Percentiles rank a stretch among this genome's conserved stretches.
Evolutionary conservation across 2,797 vertebrate genomes (phyloP).

Genomic region (Sebastes reedi): DNA sequence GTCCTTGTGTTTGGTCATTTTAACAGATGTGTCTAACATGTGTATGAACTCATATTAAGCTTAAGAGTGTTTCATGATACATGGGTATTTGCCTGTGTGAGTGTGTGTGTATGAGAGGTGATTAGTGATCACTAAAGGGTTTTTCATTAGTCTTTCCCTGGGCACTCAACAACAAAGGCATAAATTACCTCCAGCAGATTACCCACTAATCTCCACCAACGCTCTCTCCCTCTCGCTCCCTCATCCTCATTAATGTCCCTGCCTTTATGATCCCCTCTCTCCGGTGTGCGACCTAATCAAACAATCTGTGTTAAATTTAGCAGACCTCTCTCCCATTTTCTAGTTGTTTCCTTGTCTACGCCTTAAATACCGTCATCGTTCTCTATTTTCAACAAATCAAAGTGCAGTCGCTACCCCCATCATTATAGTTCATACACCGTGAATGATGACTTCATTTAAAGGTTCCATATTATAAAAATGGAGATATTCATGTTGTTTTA

Average conservation of each 20-base stretch:
- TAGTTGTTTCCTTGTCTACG: constrained; percentile 5
- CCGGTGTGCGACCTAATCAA: constrained; percentile 57
- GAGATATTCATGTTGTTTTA: too few relatives aligned
- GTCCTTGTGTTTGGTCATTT: not conserved
- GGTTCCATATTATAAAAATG: too few relatives aligned
- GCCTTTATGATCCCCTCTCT: constrained; percentile 66
- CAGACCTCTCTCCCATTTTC: constrained; percentile 23
- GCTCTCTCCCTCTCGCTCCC: constrained; percentile 24
- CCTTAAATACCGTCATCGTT: constrained; percentile 17
- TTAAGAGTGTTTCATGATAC: constrained; percentile 26
- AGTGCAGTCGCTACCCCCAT: not conserved
- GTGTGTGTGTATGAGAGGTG: constrained; percentile 53
- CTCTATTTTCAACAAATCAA: not conserved
- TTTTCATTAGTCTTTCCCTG: constrained; percentile 82
- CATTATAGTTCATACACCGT: not conserved
- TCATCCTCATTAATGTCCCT: constrained; percentile 68
- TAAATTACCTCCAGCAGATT: constrained; percentile 84
- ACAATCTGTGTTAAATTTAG: constrained; percentile 51
- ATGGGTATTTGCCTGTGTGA: constrained; percentile 7
- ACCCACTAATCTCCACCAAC: constrained; percentile 79
- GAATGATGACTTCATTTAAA: constrained; percentile 25
- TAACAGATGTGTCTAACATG: constrained; percentile 19
- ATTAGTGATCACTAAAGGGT: constrained; percentile 82
- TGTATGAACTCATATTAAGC: not conserved
- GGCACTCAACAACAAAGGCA: constrained; percentile 78